A percentile compares a stretch with the other conserved stretches of the same genome.
phyloP scores from a whole-genome alignment of 2,113 vertebrate genomes.

The Columba livia region DNA sequence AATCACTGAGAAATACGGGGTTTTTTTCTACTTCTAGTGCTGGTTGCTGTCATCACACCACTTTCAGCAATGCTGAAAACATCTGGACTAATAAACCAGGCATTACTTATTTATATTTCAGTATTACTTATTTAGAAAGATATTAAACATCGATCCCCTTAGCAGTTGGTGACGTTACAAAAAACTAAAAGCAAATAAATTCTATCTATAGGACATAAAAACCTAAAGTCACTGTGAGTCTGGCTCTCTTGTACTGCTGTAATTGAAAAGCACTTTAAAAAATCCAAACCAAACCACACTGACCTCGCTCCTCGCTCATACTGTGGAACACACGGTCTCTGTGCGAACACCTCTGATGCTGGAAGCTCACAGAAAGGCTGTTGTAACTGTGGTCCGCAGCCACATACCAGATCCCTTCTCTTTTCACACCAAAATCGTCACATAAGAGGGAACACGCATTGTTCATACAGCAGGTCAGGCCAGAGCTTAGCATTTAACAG shows the following conservation, averaged over 20 bases:
- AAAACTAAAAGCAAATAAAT: conserved; percentile 50
- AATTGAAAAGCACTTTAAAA: not conserved
- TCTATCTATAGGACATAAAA: not conserved
- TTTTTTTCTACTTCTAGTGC: not conserved
- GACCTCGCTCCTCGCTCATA: not conserved
- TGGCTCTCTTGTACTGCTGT: not conserved
- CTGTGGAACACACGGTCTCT: not conserved
- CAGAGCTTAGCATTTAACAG: conserved; percentile 2
- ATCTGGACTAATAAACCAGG: conserved; percentile 60
- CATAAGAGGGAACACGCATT: not conserved
- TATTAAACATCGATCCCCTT: conserved; percentile 43
- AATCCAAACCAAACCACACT: not conserved
- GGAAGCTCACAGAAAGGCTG: not conserved
- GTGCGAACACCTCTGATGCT: not conserved
- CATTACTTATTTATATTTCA: conserved; percentile 65
- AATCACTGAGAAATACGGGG: conserved; percentile 34
- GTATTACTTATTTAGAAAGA: conserved; percentile 54
- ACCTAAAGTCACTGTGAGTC: not conserved
- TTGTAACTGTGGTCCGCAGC: not conserved
- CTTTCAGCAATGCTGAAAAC: conserved; percentile 28
- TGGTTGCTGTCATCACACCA: conserved; percentile 37
- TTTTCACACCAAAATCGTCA: not conserved
- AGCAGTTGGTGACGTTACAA: not conserved
- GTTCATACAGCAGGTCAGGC: not conserved
- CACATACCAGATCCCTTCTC: not conserved